Evolutionary conservation across 92 coral and sea anemone genomes (phyloP).

Genomic region (Porites rus): DNA sequence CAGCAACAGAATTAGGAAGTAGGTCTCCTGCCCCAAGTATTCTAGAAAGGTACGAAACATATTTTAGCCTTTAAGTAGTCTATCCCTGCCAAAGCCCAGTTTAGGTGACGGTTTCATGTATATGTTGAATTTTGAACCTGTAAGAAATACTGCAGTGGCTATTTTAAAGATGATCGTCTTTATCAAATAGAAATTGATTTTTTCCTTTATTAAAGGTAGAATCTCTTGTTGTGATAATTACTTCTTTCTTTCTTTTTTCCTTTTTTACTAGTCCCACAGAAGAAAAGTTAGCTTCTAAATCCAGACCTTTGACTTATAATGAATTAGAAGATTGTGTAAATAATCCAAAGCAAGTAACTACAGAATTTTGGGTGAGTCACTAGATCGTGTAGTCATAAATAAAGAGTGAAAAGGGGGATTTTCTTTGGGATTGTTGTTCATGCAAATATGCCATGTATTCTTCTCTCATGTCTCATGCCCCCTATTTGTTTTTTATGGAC

Average conservation of each 20-base stretch:
- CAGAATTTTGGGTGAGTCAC: slow-evolving; percentile 84
- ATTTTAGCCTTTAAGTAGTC: neutral
- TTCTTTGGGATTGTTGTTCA: no score
- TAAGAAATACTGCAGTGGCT: neutral
- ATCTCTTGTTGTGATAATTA: neutral
- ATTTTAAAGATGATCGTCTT: no score
- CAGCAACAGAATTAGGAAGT: slow-evolving; percentile 72
- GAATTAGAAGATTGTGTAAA: slow-evolving; percentile 83
- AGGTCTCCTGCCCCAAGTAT: slow-evolving; percentile 78
- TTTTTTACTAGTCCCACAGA: slow-evolving; percentile 77
- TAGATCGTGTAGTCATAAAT: neutral
- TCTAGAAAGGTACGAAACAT: slow-evolving; percentile 70
- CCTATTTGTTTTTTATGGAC: no score
- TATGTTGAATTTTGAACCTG: no score
- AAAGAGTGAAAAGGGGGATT: neutral
- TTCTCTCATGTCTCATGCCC: no score
- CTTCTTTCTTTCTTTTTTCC: neutral
- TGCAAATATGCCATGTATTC: no score
- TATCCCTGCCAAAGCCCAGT: no score
- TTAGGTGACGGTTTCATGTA: no score
- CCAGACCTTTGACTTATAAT: slow-evolving; percentile 62
- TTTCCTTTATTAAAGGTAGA: neutral
- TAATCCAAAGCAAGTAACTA: slow-evolving; percentile 73
- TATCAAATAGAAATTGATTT: no score
- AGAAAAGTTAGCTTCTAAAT: slow-evolving; percentile 85